phyloP scores from a whole-genome alignment of 2,888 invertebrate genomes.

The Eristalinus sepulchralis region DNA sequence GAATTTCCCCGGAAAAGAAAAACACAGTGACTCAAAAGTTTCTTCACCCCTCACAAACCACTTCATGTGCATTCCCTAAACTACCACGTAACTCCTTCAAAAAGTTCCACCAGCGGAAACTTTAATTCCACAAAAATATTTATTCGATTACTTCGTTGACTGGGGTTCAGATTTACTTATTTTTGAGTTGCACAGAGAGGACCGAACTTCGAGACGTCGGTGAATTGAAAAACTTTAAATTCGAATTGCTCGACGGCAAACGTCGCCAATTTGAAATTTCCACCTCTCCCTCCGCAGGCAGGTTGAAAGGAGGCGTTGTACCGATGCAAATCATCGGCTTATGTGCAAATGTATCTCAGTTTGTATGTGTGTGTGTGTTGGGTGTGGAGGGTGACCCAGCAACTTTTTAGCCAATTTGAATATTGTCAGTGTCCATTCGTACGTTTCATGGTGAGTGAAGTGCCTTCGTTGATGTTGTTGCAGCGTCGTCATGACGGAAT shows the following conservation, averaged over 20 bases:
- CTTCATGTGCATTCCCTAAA: neutral
- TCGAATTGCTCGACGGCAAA: slow-evolving; percentile 24
- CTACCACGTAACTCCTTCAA: neutral
- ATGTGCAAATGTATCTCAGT: slow-evolving; percentile 19
- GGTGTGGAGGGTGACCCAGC: slow-evolving; percentile 8
- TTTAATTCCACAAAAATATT: slow-evolving; percentile 38
- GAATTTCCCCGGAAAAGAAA: neutral
- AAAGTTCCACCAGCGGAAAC: slow-evolving; percentile 4
- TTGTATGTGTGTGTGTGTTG: slow-evolving; percentile 34
- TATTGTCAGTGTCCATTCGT: slow-evolving; percentile 42
- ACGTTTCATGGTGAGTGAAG: slow-evolving; percentile 14
- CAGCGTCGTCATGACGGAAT: neutral
- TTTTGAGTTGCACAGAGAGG: neutral
- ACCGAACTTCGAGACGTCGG: slow-evolving; percentile 15
- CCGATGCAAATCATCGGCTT: slow-evolving; percentile 39
- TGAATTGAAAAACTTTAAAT: slow-evolving; percentile 61
- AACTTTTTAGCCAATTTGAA: slow-evolving; percentile 59
- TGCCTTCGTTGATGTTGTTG: slow-evolving; percentile 40
- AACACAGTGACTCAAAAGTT: neutral
- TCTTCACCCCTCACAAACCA: neutral
- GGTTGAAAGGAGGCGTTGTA: slow-evolving; percentile 17
- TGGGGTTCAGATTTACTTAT: slow-evolving; percentile 16
- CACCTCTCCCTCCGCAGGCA: neutral
- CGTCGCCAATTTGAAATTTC: slow-evolving; percentile 21
- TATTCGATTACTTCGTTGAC: slow-evolving; percentile 37